Evolutionary conservation across 1,140 invertebrate genomes (phyloP), one percentile per base, ranked within the genome.

Genomic region (Elymnias hypermnestra): DNA sequence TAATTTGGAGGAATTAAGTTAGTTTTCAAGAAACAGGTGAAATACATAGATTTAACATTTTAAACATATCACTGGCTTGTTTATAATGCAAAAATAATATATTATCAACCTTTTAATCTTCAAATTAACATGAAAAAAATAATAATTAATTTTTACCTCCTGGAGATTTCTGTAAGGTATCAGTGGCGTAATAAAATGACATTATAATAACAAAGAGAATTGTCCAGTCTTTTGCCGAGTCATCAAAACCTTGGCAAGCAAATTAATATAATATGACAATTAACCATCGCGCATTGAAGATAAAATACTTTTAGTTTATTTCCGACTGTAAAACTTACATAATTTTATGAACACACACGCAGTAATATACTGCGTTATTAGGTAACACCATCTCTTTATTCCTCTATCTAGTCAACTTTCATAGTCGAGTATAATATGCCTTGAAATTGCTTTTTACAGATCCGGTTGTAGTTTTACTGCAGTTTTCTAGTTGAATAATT

Each of bases 1-100:
- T 45, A 45, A 47, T 50, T 53, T 5, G 23, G 44, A 14, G 17
- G 14, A 53, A 40, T 22, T 36, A 25, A 22, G 12, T 9, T 25
- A 25, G 19, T 39, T 40, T 37, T 21, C 6, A 22, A 17, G 35
- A 12, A 42, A 39, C 42, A 41, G 6, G n/a, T 31, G 28, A 14
- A 31, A 15, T 7, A 15, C 13, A 33, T 33, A 33, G 13, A 29
- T 13, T 1, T 15, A 5, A 21, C n/a, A n/a, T n/a, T n/a, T n/a
- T n/a, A n/a, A n/a, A n/a, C n/a, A n/a, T n/a, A n/a, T n/a, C n/a
- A n/a, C n/a, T n/a, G n/a, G n/a, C n/a, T n/a, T n/a, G n/a, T n/a
- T n/a, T n/a, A n/a, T n/a, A n/a, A n/a, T n/a, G 19, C 6, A 21
- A 21, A 21, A 21, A 21, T 4, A 21, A 21, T 21, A 21, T 21